Conservation (phyloP, 2,797 vertebrate species). For the Pelobates cultripes region DNA sequence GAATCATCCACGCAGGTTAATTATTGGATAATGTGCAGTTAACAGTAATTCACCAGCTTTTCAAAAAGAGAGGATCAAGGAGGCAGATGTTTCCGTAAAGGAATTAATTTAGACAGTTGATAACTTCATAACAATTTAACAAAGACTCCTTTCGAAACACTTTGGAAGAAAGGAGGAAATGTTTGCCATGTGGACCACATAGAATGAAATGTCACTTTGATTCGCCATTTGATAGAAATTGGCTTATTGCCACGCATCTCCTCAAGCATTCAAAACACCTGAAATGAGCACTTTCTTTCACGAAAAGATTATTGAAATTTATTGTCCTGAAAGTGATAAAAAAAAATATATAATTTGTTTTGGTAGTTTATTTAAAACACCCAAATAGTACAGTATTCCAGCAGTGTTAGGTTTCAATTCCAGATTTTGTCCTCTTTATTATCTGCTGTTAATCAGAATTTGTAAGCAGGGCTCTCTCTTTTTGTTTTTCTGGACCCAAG, state of each 20-base stretch:
- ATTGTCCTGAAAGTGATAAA: constrained; percentile 3
- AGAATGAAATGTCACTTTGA: constrained; percentile 28
- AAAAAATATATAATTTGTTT: constrained; percentile 29
- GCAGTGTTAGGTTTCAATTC: constrained; percentile 54
- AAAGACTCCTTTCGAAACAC: constrained; percentile 45
- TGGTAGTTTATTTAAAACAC: constrained; percentile 51
- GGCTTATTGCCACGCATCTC: constrained; percentile 26
- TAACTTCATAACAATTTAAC: constrained; percentile 54
- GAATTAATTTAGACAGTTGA: constrained; percentile 52
- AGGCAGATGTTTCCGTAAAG: constrained; percentile 62
- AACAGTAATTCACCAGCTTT: constrained; percentile 58
- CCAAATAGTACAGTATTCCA: constrained; percentile 50
- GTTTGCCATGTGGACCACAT: neutral
- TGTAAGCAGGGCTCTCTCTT: constrained; percentile 59
- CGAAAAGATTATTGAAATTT: constrained; percentile 19
- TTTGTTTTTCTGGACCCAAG: constrained; percentile 62
- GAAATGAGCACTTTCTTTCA: constrained; percentile 3
- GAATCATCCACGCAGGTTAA: constrained; percentile 51
- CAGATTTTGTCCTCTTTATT: constrained; percentile 53
- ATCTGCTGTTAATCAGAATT: constrained; percentile 60
- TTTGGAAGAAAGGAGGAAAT: constrained; percentile 49
- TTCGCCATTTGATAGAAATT: constrained; percentile 33
- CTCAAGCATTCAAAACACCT: constrained; percentile 20
- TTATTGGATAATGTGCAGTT: constrained; percentile 28
- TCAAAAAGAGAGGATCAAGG: constrained; percentile 43